Base-by-base conservation (phyloP, 2,888 invertebrate species). In the Amiota mariae region DNA sequence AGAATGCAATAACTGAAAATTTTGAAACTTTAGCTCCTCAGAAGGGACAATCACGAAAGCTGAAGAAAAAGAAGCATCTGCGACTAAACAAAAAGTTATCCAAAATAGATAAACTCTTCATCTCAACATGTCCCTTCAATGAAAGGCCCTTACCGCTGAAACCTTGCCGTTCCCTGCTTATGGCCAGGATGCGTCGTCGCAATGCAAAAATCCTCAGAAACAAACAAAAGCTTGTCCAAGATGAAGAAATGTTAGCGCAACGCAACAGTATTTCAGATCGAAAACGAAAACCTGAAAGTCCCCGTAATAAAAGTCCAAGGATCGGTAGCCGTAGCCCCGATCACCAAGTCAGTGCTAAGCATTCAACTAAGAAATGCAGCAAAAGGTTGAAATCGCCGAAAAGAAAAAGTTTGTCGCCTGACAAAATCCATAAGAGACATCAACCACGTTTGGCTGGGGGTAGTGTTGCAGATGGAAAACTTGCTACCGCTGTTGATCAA, bases 311-410 rank as follows among this genome's bases (percentile, higher is more conserved):
- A 6, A 36, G 36, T 6, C 48, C 72, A 57, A 49, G 66, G 54
- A 68, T 24, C 74, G 56, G 51, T 74, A 67, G 75, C 71, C 72
- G 74, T 13, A 6, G 36, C 36, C 36, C 36, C 8, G 36, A 36
- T 36, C 36, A 6, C 2, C 36, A 36, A 6, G 6, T 36, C 36
- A 36, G 36, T 36, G 36, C 36, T 36, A 36, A 36, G 36, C 36
- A 36, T 6, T 36, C 8, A 36, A 36, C 36, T 36, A 36, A 36
- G 36, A 36, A 6, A 36, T 36, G 36, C 36, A 36, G 0, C 36
- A 36, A 36, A 36, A 36, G 36, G 8, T 2, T 2, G 8, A 36
- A 36, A 36, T 36, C 8, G 3, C 36, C 36, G 36, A 36, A 36
- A 36, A 36, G 36, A 36, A 36, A 36, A 36, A 36, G 0, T 36